Conservation (phyloP, 2,888 invertebrate genomes). For the Anoplius nigerrimus region DNA sequence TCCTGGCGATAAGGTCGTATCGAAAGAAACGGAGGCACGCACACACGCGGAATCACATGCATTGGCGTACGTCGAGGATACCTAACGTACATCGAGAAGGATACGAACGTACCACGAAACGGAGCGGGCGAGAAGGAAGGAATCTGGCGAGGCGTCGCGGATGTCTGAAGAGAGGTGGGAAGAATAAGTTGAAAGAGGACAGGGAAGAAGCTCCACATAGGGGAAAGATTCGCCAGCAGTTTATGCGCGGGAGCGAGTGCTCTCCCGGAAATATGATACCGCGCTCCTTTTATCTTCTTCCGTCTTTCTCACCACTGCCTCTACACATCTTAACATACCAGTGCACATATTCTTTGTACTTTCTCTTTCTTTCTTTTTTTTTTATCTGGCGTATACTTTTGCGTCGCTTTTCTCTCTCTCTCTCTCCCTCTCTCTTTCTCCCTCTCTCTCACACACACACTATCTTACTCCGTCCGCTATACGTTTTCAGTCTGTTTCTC, state of each 20-base stretch:
- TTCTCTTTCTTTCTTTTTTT: not conserved
- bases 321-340: no score
- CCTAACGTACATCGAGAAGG: conserved; percentile 1
- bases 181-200: conserved; percentile 23
- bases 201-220: conserved; percentile 5
- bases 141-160: no score
- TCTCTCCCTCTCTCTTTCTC: conserved; percentile 3
- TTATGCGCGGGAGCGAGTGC: conserved; percentile 45
- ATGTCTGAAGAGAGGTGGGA: conserved; percentile 7
- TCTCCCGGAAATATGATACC: conserved; percentile 54
- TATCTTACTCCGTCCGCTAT: no score
- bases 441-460: not conserved
- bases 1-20: no score
- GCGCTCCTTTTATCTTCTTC: conserved; percentile 17
- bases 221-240: conserved; percentile 24
- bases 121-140: not conserved
- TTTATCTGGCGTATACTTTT: not conserved
- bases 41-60: no score
- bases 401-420: conserved; percentile 13
- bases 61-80: no score
- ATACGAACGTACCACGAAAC: not conserved
- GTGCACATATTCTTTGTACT: no score
- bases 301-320: not conserved
- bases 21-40: no score
- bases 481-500: not conserved